Evolutionary conservation across 2,888 invertebrate species (phyloP).

Genomic region (Fissipunctia ypsillon): DNA sequence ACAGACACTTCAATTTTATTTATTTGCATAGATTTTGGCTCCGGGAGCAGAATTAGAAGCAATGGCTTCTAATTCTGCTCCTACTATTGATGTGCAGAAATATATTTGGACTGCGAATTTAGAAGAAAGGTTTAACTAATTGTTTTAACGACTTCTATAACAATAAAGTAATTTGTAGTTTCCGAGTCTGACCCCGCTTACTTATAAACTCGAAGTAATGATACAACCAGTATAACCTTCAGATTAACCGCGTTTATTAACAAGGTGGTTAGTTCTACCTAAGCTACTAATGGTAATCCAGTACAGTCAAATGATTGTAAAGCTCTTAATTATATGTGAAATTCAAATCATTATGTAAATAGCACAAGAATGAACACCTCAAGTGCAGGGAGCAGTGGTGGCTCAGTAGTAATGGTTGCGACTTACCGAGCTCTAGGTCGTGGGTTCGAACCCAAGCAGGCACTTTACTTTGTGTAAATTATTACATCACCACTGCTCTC

Average conservation of each 20-base stretch:
- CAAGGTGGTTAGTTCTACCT: no score
- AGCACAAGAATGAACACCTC: constrained; percentile 9
- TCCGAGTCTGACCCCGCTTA: background rate
- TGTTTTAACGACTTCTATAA: background rate
- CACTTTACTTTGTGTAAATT: no score
- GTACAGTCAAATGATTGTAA: background rate
- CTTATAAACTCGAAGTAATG: background rate
- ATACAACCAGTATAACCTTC: background rate
- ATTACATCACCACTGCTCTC: no score
- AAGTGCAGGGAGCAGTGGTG: no score
- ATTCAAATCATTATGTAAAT: constrained; percentile 8
- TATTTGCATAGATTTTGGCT: no score
- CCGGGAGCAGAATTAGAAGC: no score
- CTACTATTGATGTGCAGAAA: background rate
- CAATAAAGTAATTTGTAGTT: background rate
- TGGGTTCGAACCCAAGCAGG: no score
- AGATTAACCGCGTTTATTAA: no score
- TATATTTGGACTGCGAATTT: background rate
- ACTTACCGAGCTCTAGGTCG: no score
- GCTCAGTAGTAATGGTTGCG: no score
- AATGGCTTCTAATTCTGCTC: background rate
- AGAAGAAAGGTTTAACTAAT: background rate
- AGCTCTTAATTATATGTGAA: background rate
- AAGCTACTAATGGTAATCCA: background rate
- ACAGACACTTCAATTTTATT: no score